Evolutionary conservation across 2,888 invertebrate genomes (phyloP), one percentile per base, ranked within the genome.

Genomic region (Lingula anatina): DNA sequence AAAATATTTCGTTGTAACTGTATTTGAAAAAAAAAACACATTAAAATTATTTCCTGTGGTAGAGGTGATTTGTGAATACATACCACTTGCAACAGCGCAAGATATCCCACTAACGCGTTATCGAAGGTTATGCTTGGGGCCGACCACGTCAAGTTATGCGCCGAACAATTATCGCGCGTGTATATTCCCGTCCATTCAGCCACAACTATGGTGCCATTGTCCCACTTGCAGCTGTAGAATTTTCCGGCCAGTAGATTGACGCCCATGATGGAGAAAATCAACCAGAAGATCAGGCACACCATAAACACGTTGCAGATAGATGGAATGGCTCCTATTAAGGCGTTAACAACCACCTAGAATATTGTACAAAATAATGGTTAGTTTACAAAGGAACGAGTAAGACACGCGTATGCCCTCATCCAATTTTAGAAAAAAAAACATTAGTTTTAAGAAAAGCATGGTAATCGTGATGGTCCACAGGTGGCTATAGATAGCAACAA

Each of bases 241-340:
- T 93, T 93, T 77, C 96, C 96, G 80, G 59, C 62, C 79, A 97
- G 96, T 70, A 96, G 84, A 80, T 97, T 94, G 54, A 97, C 96
- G 65, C 96, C 96, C 92, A 97, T 95, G 71, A 97, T 97, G 78
- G 95, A 92, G 80, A 97, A 97, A 80, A 97, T 96, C 70, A 97
- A 86, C 96, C 96, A 97, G 84, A 97, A 96, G 81, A 97, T 95
- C 77, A 97, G 87, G 84, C 96, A 96, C 81, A 97, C 96, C 79
- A 97, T 85, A 79, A 97, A 84, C 82, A 97, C 96, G 83, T 97
- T 95, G 86, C 94, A 94, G 85, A 97, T 97, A 82, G 94, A 92
- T 80, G 96, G 96, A 81, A 97, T 96, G 78, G 96, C 96, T 84
- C 95, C 95, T 71, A 97, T 92, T 81, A 97, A 83, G 68, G 97